Conservation (phyloP, 2,888 invertebrate species). For the Lottia gigantea region DNA sequence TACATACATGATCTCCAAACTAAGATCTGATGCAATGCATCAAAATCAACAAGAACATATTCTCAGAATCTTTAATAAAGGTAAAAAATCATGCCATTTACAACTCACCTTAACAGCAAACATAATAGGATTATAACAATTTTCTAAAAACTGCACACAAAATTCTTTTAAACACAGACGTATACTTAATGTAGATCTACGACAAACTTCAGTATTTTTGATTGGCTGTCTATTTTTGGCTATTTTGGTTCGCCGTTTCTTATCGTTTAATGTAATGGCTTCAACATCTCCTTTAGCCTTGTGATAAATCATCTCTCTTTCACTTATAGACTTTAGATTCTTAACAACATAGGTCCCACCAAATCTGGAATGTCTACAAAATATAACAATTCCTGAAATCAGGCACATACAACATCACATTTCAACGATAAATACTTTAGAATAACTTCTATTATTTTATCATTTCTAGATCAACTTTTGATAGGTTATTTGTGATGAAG, state of each 20-base stretch:
- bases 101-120: constrained; percentile 82
- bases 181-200: constrained; percentile 89
- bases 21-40: not conserved
- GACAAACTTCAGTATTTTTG: constrained; percentile 74
- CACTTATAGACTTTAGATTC: constrained; percentile 91
- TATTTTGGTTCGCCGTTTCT: constrained; percentile 77
- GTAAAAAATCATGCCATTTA: no score
- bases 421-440: not conserved
- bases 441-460: not conserved
- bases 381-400: not conserved
- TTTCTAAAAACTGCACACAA: constrained; percentile 90
- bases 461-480: not conserved
- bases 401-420: not conserved
- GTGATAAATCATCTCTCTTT: constrained; percentile 86
- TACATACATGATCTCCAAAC: no score
- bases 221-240: constrained; percentile 83
- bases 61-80: no score
- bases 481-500: no score
- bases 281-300: constrained; percentile 84
- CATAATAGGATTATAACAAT: constrained; percentile 94
- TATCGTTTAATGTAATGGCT: constrained; percentile 81
- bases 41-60: not conserved
- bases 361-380: constrained; percentile 86
- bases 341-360: constrained; percentile 92
- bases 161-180: constrained; percentile 90